phyloP scores from a whole-genome alignment of 2,888 invertebrate species.

The Amblyjoppa fuscipennis region DNA sequence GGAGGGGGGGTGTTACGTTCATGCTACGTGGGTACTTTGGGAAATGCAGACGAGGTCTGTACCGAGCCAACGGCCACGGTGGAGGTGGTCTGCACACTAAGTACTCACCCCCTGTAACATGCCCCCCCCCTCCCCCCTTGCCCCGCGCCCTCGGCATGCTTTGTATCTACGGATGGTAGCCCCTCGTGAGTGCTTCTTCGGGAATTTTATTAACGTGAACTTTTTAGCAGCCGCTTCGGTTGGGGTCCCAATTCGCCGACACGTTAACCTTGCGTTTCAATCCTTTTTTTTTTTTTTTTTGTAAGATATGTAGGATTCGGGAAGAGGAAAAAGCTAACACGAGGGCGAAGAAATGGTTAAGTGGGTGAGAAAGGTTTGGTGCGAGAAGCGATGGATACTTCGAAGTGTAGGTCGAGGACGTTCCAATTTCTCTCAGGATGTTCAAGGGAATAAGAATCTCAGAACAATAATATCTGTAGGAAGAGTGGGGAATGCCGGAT shows the following conservation, averaged over 20 bases:
- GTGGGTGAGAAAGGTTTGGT: too few species aligned
- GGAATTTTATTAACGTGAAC: conserved; percentile 48
- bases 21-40: conserved; percentile 48
- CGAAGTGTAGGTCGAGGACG: too few species aligned
- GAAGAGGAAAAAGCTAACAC: background rate
- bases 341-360: too few species aligned
- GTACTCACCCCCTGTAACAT: conserved; percentile 36
- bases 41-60: conserved; percentile 51
- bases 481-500: too few species aligned
- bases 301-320: background rate
- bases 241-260: conserved; percentile 32
- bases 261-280: background rate
- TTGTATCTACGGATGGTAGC: conserved; percentile 23
- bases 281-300: conserved; percentile 1
- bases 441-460: too few species aligned
- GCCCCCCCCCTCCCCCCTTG: background rate
- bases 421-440: too few species aligned
- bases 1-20: conserved; percentile 65
- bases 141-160: background rate
- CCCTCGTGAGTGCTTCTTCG: conserved; percentile 59
- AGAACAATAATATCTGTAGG: too few species aligned
- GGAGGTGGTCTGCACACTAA: conserved; percentile 41
- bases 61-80: conserved; percentile 70
- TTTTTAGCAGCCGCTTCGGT: conserved; percentile 33
- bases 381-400: too few species aligned